Conservation (phyloP, 2,888 invertebrate genomes). For the Syrphus vitripennis region DNA sequence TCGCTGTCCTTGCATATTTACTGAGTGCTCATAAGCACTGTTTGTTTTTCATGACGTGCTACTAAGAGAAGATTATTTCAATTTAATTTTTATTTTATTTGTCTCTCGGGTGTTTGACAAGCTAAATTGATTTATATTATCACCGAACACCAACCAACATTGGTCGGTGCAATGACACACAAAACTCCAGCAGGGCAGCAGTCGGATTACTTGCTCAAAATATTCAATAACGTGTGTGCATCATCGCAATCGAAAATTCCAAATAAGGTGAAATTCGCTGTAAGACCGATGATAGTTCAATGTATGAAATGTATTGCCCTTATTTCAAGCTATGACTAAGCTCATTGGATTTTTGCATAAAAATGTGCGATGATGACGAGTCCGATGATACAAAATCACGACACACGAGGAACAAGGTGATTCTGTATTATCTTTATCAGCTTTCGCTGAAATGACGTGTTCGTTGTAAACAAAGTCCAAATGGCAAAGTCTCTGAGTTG, state of each 20-base stretch:
- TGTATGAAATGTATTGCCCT: constrained; percentile 40
- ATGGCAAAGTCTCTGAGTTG: background rate
- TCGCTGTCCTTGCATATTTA: too few species aligned
- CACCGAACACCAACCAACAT: too few species aligned
- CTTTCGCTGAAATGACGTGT: constrained; percentile 67
- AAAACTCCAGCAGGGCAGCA: background rate
- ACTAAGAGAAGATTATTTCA: too few species aligned
- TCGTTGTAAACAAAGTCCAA: constrained; percentile 16
- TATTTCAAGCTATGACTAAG: constrained; percentile 58
- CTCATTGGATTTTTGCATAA: constrained; percentile 50
- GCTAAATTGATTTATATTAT: background rate
- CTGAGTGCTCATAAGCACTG: too few species aligned
- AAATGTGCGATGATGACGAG: constrained; percentile 20
- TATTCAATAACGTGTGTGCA: background rate
- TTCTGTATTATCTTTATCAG: constrained; percentile 44
- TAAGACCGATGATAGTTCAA: background rate
- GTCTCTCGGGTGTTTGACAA: background rate
- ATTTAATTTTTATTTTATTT: too few species aligned
- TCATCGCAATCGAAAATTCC: background rate
- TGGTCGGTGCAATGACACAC: background rate
- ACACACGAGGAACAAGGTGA: constrained; percentile 11
- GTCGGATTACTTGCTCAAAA: background rate
- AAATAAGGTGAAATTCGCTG: constrained; percentile 10
- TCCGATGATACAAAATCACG: background rate
- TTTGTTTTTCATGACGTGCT: too few species aligned